Base-by-base conservation (phyloP, 1,140 invertebrate species). In the Pseudobourletiella spinata region DNA sequence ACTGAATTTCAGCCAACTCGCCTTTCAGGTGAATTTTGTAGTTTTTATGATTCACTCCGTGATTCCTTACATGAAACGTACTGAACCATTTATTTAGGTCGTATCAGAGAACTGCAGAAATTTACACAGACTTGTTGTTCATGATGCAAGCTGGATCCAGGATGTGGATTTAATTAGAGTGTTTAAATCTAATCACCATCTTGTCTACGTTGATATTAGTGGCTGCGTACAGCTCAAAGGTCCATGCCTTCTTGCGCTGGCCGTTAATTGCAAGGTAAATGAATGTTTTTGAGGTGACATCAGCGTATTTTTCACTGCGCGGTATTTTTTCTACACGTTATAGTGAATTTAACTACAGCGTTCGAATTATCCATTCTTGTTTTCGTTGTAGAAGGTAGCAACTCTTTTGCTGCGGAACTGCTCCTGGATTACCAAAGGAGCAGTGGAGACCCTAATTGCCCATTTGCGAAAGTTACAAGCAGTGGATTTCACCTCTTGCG, bases 241-340 rank as follows among this genome's bases (percentile, higher is more conserved):
- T 43, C 14, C 56, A n/a, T 64, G 62, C 25, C 22, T 64, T 24
- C 35, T 59, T 6, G 15, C 56, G 8, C 28, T 64, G 18, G 46
- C 57, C 25, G 50, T 59, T 1, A 1, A 54, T 32, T 64, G 62
- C 15, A 64, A 64, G 39, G 61, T 63, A 63, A 35, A 44, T 42
- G 11, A 42, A 42, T 42, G 35, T 1, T 39, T 57, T 30, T 29
- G 25, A 11, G 28, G n/a, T 55, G 30, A 20, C 30, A 56, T 11
- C 20, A 15, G 18, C 20, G 32, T 3, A n/a, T n/a, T n/a, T 24
- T 15, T 28, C 24, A 28, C 51, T 28, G 51, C 30, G n/a, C 32
- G 32, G n/a, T 39, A 39, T 39, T 11, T 39, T 39, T 39, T n/a
- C n/a, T n/a, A n/a, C n/a, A n/a, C n/a, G n/a, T n/a, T n/a, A n/a